phyloP scores from a whole-genome alignment of 2,113 vertebrate genomes.

The Callopanchax toddi region DNA sequence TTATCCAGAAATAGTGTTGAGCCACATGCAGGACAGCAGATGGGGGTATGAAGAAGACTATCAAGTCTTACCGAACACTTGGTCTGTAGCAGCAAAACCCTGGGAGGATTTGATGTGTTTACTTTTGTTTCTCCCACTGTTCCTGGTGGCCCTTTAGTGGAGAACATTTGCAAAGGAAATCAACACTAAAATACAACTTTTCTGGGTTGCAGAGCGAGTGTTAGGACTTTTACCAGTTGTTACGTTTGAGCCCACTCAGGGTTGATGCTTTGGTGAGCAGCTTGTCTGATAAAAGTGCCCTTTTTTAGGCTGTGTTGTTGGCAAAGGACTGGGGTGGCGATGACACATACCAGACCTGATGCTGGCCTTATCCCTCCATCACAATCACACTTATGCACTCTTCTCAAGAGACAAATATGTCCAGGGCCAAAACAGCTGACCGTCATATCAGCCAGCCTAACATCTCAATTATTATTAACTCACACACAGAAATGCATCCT shows the following conservation, averaged over 20 bases:
- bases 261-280: conserved; percentile 38
- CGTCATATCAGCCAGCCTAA: conserved; percentile 20
- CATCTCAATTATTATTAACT: conserved; percentile 37
- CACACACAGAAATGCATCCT: conserved; percentile 9
- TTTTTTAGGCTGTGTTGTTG: conserved; percentile 56
- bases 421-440: conserved; percentile 4
- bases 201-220: no score
- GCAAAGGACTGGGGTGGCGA: conserved; percentile 60
- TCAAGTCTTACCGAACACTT: no score
- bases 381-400: conserved; percentile 27
- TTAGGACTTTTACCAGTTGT: no score
- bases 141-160: no score
- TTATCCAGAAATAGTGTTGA: no score
- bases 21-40: no score
- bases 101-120: no score
- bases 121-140: no score
- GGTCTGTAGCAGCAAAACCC: no score
- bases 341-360: conserved; percentile 70
- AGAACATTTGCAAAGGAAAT: no score
- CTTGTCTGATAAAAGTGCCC: conserved; percentile 55
- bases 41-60: no score
- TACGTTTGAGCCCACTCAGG: conserved; percentile 11
- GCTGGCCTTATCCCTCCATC: conserved; percentile 57
- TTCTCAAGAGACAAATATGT: conserved; percentile 26
- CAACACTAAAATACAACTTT: no score